phyloP scores from a whole-genome alignment of 2,797 vertebrate species.

The Sciaenops ocellatus region DNA sequence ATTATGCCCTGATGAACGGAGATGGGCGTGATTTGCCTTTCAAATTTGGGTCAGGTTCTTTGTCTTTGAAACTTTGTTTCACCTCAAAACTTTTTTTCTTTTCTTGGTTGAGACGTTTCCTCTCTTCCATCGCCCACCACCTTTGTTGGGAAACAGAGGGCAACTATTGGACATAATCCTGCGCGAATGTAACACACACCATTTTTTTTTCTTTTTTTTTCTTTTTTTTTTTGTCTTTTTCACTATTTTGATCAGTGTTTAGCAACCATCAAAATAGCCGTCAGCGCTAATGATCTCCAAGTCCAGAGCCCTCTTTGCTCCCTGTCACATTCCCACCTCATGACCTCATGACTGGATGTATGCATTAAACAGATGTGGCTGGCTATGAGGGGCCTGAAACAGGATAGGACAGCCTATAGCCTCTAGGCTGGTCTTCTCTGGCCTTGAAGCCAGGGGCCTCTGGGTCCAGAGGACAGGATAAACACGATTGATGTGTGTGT shows the following conservation, averaged over 20 bases:
- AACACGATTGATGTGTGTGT: slow-evolving; percentile 65
- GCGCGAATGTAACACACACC: background rate
- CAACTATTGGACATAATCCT: slow-evolving; percentile 2
- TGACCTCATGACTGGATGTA: slow-evolving; percentile 81
- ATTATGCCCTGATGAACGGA: slow-evolving; percentile 60
- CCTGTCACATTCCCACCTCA: slow-evolving; percentile 80
- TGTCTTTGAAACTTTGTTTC: slow-evolving; percentile 34
- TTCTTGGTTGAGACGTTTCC: slow-evolving; percentile 20
- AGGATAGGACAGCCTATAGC: slow-evolving; percentile 79
- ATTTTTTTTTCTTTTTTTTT: background rate
- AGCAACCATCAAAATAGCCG: slow-evolving; percentile 42
- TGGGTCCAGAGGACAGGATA: slow-evolving; percentile 74
- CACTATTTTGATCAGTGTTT: slow-evolving; percentile 10
- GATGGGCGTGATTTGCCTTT: slow-evolving; percentile 49
- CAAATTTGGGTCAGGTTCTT: slow-evolving; percentile 58
- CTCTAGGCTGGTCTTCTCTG: slow-evolving; percentile 76
- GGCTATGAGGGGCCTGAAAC: slow-evolving; percentile 80
- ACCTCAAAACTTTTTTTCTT: slow-evolving; percentile 22
- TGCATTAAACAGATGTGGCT: slow-evolving; percentile 85
- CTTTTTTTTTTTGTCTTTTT: background rate
- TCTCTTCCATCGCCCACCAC: background rate
- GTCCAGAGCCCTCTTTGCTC: slow-evolving; percentile 74
- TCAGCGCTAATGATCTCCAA: slow-evolving; percentile 58
- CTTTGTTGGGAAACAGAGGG: slow-evolving; percentile 9
- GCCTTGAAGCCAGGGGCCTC: slow-evolving; percentile 82